Percentiles rank a stretch among this genome's conserved stretches.
These are phyloP conservation scores for Rhynchotus rufescens DNA, from an alignment of 2,797 vertebrate species.

Conservation along the genomic window DNA sequence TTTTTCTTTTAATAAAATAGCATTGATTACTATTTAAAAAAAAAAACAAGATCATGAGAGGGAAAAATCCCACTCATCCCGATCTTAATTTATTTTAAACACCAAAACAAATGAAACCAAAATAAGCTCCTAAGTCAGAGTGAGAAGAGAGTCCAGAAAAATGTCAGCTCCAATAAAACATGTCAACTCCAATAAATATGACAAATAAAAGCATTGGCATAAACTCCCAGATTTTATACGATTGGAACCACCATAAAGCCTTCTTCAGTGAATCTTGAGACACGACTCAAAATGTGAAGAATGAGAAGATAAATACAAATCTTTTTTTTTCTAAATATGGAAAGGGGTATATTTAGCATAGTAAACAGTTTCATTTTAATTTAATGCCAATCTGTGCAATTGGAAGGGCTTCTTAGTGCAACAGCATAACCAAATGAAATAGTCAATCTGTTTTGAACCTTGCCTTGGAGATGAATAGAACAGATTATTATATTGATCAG, in stretches of 20 bases:
- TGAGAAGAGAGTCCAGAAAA: slow-evolving; percentile 35
- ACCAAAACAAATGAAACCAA: slow-evolving; percentile 59
- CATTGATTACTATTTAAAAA: background rate
- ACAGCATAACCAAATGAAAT: background rate
- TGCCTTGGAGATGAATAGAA: background rate
- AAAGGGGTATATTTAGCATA: slow-evolving; percentile 58
- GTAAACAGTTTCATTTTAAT: slow-evolving; percentile 8
- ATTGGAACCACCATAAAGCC: slow-evolving; percentile 23
- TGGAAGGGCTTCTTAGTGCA: background rate
- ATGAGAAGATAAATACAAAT: slow-evolving; percentile 55
- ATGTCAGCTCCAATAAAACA: slow-evolving; percentile 41
- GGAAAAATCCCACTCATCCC: slow-evolving; percentile 14
- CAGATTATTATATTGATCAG: slow-evolving; percentile 1
- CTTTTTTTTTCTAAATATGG: background rate
- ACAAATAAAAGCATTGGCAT: slow-evolving; percentile 44
- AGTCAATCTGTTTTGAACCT: background rate
- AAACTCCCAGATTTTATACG: slow-evolving; percentile 13
- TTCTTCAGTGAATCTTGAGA: slow-evolving; percentile 36
- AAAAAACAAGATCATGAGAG: background rate
- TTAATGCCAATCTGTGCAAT: background rate
- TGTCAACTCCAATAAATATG: slow-evolving; percentile 40
- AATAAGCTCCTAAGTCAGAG: slow-evolving; percentile 32
- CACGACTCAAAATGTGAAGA: slow-evolving; percentile 60
- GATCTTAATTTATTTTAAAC: slow-evolving; percentile 46
- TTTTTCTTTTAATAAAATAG: background rate